Evolutionary conservation across 2,888 invertebrate species (phyloP), one percentile per base, ranked within the genome.

Genomic region (Synergus itoensis): DNA sequence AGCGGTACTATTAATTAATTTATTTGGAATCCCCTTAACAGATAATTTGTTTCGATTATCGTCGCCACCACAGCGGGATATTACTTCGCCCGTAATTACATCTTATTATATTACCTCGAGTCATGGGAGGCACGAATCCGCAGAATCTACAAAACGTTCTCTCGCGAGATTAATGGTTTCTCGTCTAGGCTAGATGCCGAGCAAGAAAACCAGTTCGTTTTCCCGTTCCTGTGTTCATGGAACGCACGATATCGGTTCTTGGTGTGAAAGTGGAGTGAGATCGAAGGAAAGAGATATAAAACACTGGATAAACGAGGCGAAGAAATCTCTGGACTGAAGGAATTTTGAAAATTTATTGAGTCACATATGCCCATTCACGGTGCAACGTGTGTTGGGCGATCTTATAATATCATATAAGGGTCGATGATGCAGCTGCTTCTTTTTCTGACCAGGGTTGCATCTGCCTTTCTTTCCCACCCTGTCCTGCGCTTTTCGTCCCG

Each of bases 401-500:
- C 45, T 53, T 73, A 18, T 40, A 28, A 21, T 16, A n/a, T 73
- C 48, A 18, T 36, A 73, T 53, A 48, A 73, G 53, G 53, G 73
- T 45, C 65, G 45, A 53, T 69, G 64, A 45, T 77, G 69, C 78
- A 62, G 83, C 77, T 77, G 80, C 77, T 77, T 53, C 67, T 69
- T 76, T 78, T 78, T 80, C 76, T 78, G 73, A 41, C 69, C 53
- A 64, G 76, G 40, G 64, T 57, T 77, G 78, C 80, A 78, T 79
- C 77, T 62, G 79, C 78, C 57, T 78, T 65, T 48, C 48, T 76
- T 77, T 67, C 79, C 60, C 79, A 76, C 78, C 48, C 76, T 64
- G 67, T 77, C 81, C 63, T 45, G 63, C 67, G 60, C 77, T 77
- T 73, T 81, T 57, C 80, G 79, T 77, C 78, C 80, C 81, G 87